phyloP scores from a whole-genome alignment of 2,797 vertebrate species.

The Sebastes nivosus region DNA sequence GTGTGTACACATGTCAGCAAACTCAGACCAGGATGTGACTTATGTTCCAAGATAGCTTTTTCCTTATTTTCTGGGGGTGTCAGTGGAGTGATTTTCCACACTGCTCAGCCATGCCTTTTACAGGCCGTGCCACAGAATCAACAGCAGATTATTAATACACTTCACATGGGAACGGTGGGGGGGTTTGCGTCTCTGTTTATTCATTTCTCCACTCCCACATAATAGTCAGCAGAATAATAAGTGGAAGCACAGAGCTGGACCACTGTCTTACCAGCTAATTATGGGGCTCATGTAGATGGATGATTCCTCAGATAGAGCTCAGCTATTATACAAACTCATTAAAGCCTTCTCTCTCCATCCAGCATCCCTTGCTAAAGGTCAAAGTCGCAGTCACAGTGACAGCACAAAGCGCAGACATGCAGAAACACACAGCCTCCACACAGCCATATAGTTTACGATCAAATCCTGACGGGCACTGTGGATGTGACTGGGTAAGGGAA shows the following conservation, averaged over 20 bases:
- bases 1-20: constrained; percentile 69
- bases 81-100: constrained; percentile 57
- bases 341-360: constrained; percentile 71
- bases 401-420: constrained; percentile 49
- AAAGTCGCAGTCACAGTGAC: constrained; percentile 69
- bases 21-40: constrained; percentile 67
- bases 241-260: constrained; percentile 67
- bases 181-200: constrained; percentile 67
- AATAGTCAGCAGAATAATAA: constrained; percentile 74
- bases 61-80: constrained; percentile 56
- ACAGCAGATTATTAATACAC: constrained; percentile 69
- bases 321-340: constrained; percentile 82
- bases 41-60: constrained; percentile 60
- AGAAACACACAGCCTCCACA: constrained; percentile 28
- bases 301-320: constrained; percentile 76
- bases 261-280: constrained; percentile 77
- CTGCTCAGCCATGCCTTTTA: constrained; percentile 56
- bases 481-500: constrained; percentile 12
- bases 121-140: constrained; percentile 39
- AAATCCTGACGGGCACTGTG: constrained; percentile 41
- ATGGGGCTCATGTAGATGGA: constrained; percentile 76
- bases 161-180: constrained; percentile 26
- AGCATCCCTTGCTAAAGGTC: constrained; percentile 74
- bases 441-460: constrained; percentile 39
- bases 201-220: constrained; percentile 63